Base-by-base conservation (phyloP, 2,888 invertebrate genomes). In the Drosophila vallismaia region DNA sequence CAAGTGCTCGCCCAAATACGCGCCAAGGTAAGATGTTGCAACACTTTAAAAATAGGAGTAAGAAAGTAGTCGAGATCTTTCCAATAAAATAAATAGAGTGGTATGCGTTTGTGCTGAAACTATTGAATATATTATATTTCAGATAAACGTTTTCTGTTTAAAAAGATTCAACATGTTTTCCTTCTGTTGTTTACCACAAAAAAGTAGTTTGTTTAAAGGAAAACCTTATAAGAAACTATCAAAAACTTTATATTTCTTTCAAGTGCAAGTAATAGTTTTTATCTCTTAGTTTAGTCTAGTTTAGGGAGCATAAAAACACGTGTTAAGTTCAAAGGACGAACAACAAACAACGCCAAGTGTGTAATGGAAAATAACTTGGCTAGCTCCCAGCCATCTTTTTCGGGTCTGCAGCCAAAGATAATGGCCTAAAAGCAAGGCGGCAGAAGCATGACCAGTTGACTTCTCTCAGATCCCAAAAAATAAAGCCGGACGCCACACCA, bases 1-100 rank as follows among this genome's bases (percentile, higher is more conserved):
- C 94, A 94, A 78, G 96, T 97, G 76, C 93, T 95, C 79, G 94
- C 94, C 82, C 94, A 96, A 80, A 93, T 97, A 82, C 94, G 94
- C 88, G 95, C 94, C 89, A 95, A 96, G 94, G 96, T 96, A 93
- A 70, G 76, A 88, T 73, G 66, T 29, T 53, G 51, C 28, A 24
- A 31, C 54, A 50, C 44, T 42, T 2, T 14, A n/a, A n/a, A 28
- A 33, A 49, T 33, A 0, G 10, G 2, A 33, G 42, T 33, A 0
- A 12, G 2, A 1, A 19, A 9, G 24, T 7, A 24, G 29, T 24
- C 36, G 44, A 46, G 36, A 28, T 59, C 14, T 8, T 40, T 2
- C 3, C 8, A 33, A 33, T 33, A 29, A 7, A 9, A 36, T 4
- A n/a, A 10, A 10, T 36, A 19, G 19, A 19, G 2, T 19, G 19